A percentile compares a stretch with the other conserved stretches of the same genome.
Conservation (phyloP, 2,797 vertebrate species). For the Liasis olivaceus region DNA sequence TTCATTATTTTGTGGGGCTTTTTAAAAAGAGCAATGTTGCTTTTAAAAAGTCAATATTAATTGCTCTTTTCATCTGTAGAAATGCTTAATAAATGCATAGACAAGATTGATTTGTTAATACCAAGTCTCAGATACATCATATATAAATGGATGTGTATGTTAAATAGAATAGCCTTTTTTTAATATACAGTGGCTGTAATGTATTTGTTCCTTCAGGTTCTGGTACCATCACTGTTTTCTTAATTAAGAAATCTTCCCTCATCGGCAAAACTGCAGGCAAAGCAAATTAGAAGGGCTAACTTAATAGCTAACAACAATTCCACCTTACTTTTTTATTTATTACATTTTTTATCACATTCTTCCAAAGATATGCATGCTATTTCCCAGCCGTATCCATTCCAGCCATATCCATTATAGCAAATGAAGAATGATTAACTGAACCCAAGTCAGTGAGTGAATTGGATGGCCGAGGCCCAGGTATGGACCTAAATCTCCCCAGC, state of each 20-base stretch:
- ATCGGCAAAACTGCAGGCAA: background rate
- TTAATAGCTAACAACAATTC: background rate
- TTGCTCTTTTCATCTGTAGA: constrained; percentile 49
- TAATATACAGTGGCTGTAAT: constrained; percentile 24
- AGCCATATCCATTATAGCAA: too few relatives aligned
- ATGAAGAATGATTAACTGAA: background rate
- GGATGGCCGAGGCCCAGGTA: background rate
- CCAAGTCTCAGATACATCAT: constrained; percentile 15
- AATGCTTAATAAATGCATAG: constrained; percentile 29
- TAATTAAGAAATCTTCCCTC: background rate
- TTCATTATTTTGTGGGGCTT: background rate
- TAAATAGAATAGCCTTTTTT: constrained; percentile 25
- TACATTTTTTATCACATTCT: background rate
- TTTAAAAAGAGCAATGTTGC: constrained; percentile 34
- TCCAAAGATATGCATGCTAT: background rate
- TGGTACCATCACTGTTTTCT: background rate
- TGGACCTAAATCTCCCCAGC: background rate
- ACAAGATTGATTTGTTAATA: constrained; percentile 34
- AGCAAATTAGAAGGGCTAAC: background rate
- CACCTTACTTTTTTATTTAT: background rate
- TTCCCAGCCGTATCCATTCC: background rate
- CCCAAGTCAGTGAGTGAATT: background rate
- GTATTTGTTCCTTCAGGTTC: constrained; percentile 14
- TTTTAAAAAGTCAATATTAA: constrained; percentile 54
- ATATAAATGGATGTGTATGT: constrained; percentile 8